Base-by-base conservation (phyloP, 2,113 vertebrate species). In the Brachyhypopomus gauderio region DNA sequence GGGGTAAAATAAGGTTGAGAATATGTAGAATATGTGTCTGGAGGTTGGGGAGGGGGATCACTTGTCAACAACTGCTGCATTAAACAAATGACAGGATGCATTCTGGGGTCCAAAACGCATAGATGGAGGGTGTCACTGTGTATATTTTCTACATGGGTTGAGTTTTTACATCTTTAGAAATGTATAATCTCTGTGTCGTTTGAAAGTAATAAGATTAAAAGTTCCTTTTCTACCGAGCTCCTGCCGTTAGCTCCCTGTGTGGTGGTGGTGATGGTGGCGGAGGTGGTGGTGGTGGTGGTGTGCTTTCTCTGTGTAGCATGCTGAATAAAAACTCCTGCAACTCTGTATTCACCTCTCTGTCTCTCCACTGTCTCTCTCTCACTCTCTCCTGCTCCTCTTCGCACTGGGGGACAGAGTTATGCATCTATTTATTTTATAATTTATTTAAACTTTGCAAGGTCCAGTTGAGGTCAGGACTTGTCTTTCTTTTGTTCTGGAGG, bases 301-400 rank as follows among this genome's bases (percentile, higher is more conserved):
- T 94, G 95, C 94, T 94, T 59, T 94, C 93, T 94, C 93, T 94
- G 94, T 96, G 95, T 96, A 95, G 95, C 94, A 95, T 96, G 95
- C 94, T 95, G 93, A 96, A 96, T 96, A 96, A 96, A 96, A 96
- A 96, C 94, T 94, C 94, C 95, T 94, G 92, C 94, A 94, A 92
- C 94, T 95, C 95, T 96, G 89, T 94, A 95, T 92, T 94, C 95
- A 94, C 94, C 93, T 95, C 89, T 94, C 93, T 95, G 94, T 93
- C 93, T 95, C 95, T 96, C 94, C 94, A 92, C 95, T 95, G 93
- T 93, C 82, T 93, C 93, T 94, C 90, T 93, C 85, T 80, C 90
- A 73, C 23, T 84, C 69, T 69, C 34, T 62, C 55, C 80, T 56
- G 93, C 91, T 86, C 93, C 93, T 94, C 93, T 93, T 94, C 91